phyloP scores from a whole-genome alignment of 2,113 vertebrate species.

The Aleadryas rufinucha region DNA sequence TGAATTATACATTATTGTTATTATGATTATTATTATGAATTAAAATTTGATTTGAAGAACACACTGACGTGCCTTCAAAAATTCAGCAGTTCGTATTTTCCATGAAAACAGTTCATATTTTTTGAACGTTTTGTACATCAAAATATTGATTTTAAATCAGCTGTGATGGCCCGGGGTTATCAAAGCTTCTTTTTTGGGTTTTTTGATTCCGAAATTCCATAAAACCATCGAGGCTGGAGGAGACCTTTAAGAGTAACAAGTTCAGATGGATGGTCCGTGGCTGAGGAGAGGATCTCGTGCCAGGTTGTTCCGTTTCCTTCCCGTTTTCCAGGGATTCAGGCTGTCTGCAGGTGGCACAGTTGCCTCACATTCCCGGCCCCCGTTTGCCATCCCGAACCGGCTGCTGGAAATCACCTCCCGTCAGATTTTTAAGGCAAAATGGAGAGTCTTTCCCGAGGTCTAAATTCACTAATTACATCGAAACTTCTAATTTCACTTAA shows the following conservation, averaged over 20 bases:
- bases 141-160: not conserved
- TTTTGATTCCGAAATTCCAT: not conserved
- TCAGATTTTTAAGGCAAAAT: not conserved
- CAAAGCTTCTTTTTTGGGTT: rapidly evolving
- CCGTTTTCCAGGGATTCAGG: not conserved
- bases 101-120: rapidly evolving
- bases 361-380: rapidly evolving
- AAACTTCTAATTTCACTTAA: not conserved
- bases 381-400: rapidly evolving
- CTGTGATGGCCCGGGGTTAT: rapidly evolving
- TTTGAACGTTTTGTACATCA: rapidly evolving
- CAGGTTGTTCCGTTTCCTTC: rapidly evolving
- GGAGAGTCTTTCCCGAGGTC: not conserved
- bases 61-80: not conserved
- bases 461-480: not conserved
- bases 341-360: slow-evolving; percentile 33
- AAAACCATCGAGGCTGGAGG: not conserved
- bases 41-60: not conserved
- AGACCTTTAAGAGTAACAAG: rapidly evolving
- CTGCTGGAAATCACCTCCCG: not conserved
- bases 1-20: not conserved
- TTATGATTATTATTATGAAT: not conserved
- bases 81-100: rapidly evolving
- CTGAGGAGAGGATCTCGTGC: rapidly evolving
- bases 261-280: rapidly evolving